Conservation (phyloP, 2,888 invertebrate genomes). For the Venusia cambrica region DNA sequence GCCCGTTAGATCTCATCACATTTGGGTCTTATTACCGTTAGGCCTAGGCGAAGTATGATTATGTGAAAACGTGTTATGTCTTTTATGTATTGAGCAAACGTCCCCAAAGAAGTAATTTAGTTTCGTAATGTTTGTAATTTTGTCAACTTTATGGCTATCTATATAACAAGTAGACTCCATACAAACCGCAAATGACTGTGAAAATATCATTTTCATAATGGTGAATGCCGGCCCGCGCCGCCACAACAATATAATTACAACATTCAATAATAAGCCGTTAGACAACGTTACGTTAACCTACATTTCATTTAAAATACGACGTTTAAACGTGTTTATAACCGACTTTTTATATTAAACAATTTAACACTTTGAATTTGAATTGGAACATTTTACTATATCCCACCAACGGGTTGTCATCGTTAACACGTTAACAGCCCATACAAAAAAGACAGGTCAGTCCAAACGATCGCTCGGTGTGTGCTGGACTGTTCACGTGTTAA, state of each 20-base stretch:
- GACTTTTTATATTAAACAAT: too few relatives aligned
- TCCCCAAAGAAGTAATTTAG: background rate
- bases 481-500: too few relatives aligned
- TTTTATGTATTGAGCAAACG: conserved; percentile 12
- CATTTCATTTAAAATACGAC: conserved; percentile 10
- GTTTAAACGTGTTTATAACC: conserved; percentile 10
- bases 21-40: too few relatives aligned
- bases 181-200: conserved; percentile 19
- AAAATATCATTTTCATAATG: conserved; percentile 24
- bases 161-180: conserved; percentile 4
- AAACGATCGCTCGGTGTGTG: too few relatives aligned
- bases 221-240: conserved; percentile 14
- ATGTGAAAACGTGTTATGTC: background rate
- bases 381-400: too few relatives aligned
- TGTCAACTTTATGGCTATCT: conserved; percentile 10
- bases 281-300: conserved; percentile 3
- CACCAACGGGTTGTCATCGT: too few relatives aligned
- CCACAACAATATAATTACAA: conserved; percentile 17
- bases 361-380: too few relatives aligned
- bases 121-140: too few relatives aligned
- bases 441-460: too few relatives aligned
- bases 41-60: background rate
- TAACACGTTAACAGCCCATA: too few relatives aligned
- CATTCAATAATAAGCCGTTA: conserved; percentile 18
- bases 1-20: too few relatives aligned